A percentile compares a stretch with the other conserved stretches of the same genome.
Conservation (phyloP, 2,797 vertebrate genomes). For the Notamacropus eugenii region DNA sequence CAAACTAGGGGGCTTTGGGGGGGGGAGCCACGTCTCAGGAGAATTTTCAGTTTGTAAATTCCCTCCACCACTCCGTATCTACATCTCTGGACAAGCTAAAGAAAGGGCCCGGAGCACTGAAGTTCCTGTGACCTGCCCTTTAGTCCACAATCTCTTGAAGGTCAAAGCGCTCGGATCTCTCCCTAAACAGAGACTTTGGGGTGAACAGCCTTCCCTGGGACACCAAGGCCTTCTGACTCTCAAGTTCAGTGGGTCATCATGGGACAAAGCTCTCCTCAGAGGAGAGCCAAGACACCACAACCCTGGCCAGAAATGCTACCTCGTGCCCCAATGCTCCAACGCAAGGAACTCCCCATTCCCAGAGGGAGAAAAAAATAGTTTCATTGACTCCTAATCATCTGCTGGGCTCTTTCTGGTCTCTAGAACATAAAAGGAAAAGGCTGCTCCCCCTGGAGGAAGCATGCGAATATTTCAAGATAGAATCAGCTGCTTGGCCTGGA, state of each 20-base stretch:
- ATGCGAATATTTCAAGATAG: neutral
- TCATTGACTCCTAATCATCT: neutral
- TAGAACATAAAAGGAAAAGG: no score
- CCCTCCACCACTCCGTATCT: no score
- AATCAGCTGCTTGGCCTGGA: neutral
- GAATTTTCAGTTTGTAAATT: no score
- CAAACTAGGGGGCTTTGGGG: no score
- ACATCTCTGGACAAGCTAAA: neutral
- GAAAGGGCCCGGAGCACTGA: neutral
- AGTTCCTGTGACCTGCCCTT: neutral
- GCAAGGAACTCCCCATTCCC: neutral
- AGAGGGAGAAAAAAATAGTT: neutral
- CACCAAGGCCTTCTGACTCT: neutral
- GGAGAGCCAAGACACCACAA: neutral
- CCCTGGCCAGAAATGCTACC: accelerated
- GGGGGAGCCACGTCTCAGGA: no score
- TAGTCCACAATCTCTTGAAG: neutral
- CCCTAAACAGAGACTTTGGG: neutral
- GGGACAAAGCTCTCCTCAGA: neutral
- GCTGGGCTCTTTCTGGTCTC: no score
- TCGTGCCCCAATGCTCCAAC: neutral
- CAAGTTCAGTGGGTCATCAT: neutral
- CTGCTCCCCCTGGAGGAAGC: neutral
- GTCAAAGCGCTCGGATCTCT: neutral
- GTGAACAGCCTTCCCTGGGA: neutral